A percentile compares a stretch with the other conserved stretches of the same genome.
phyloP scores from a whole-genome alignment of 2,113 vertebrate genomes.

The Anarrhichthys ocellatus region DNA sequence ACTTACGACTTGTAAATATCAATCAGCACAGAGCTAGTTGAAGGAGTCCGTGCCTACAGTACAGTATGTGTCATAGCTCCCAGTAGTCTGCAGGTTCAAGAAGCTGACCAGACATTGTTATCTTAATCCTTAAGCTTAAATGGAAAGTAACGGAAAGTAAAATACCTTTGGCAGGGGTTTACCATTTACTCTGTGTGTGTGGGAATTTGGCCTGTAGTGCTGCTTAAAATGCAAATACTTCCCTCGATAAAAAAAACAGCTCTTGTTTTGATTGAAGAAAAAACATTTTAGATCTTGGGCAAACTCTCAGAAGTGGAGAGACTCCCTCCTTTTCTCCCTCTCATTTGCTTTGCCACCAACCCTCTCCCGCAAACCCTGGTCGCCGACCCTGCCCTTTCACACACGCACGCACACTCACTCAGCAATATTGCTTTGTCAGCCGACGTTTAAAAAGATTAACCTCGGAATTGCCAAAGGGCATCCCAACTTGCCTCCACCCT shows the following conservation, averaged over 20 bases:
- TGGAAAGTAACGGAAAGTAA: constrained; percentile 8
- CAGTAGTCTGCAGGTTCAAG: constrained; percentile 9
- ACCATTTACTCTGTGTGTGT: background rate
- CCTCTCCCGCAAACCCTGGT: constrained; percentile 19
- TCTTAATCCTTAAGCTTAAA: constrained; percentile 1
- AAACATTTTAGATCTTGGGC: constrained; percentile 30
- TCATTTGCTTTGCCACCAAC: constrained; percentile 47
- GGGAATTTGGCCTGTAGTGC: background rate
- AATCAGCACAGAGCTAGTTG: constrained; percentile 54
- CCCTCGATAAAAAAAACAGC: background rate
- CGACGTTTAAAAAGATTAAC: constrained; percentile 79
- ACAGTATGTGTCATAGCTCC: constrained; percentile 5
- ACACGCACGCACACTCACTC: constrained; percentile 48
- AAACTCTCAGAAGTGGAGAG: constrained; percentile 31
- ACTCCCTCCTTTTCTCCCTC: constrained; percentile 38
- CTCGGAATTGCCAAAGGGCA: constrained; percentile 76
- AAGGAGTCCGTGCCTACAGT: background rate
- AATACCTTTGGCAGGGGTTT: background rate
- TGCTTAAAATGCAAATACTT: constrained; percentile 24
- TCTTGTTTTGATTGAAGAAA: constrained; percentile 39
- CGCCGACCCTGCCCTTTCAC: constrained; percentile 44
- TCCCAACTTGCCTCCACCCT: constrained; percentile 43
- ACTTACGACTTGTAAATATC: constrained; percentile 15
- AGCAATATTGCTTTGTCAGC: constrained; percentile 75
- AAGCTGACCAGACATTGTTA: constrained; percentile 31